Base-by-base conservation (phyloP, 2,113 vertebrate genomes). In the Cichladusa arquata region DNA sequence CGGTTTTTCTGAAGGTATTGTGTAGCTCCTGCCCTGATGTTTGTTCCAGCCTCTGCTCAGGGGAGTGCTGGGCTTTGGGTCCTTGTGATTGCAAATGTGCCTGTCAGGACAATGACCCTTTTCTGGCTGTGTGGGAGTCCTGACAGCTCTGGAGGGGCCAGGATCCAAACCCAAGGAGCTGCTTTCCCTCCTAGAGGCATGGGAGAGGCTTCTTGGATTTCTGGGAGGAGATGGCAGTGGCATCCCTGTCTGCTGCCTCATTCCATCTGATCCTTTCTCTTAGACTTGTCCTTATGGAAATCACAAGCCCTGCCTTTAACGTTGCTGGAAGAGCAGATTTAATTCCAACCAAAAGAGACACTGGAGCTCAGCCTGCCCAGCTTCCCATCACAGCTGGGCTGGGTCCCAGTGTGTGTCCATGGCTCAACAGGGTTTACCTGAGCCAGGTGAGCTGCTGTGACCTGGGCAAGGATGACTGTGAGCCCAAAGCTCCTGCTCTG, bases 41-140 rank as follows among this genome's bases (percentile, higher is more conserved):
- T 74, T 29, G 44, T 56, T 64, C 29, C 53, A 40, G 79, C 33
- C 56, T 62, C 23, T 57, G 72, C 69, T 72, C 28, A 1, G 57
- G 38, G 72, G 61, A 19, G 31, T 85, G 86, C 74, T 69, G 74
- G 65, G 40, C 47, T 88, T 4, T 8, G 62, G 22, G 28, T 34
- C 71, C 2, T 0, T 19, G 36, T 1, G 3, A 14, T 5, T 47
- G 67, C 12, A 36, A 8, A 64, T 60, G 28, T 25, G 5, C 12
- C 54, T 81, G 54, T 25, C 20, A 16, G 62, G 64, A 42, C 10
- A 20, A 3, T 20, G 50, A 50, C 34, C 19, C 92, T 72, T 31
- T 72, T 48, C 58, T 83, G 50, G 11, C 31, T 77, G 9, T 80
- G 29, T 54, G 71, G 11, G 65, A 48, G 44, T 29, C 29, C 66